phyloP scores from a whole-genome alignment of 2,797 vertebrate species.

The Hephaestus fuliginosus region DNA sequence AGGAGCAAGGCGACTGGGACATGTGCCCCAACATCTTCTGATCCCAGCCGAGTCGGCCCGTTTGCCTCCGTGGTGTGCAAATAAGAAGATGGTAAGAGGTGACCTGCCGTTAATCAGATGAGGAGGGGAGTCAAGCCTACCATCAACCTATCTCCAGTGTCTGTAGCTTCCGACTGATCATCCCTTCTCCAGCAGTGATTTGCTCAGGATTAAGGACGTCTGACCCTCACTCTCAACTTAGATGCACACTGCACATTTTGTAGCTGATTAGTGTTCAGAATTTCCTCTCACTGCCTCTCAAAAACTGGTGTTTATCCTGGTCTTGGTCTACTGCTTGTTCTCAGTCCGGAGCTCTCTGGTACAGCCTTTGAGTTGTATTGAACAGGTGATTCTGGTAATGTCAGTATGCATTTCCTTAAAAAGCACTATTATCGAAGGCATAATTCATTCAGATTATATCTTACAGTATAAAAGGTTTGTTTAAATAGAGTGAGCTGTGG shows the following conservation, averaged over 20 bases:
- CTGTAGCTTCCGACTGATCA: constrained; percentile 32
- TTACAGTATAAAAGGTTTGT: constrained; percentile 17
- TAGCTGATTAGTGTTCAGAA: constrained; percentile 37
- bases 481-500: background rate
- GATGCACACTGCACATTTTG: constrained; percentile 15
- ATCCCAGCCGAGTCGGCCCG: constrained; percentile 43
- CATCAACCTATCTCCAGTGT: constrained; percentile 3
- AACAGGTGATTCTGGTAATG: background rate
- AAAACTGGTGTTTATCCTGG: constrained; percentile 38
- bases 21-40: constrained; percentile 94
- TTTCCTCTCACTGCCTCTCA: constrained; percentile 50
- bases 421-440: constrained; percentile 9
- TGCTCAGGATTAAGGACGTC: constrained; percentile 47
- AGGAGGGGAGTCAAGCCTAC: constrained; percentile 27
- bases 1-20: constrained; percentile 92
- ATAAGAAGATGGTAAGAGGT: constrained; percentile 26
- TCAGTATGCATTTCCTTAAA: constrained; percentile 31
- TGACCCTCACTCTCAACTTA: constrained; percentile 42
- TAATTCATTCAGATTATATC: constrained; percentile 21
- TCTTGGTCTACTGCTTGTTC: constrained; percentile 14
- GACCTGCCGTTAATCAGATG: constrained; percentile 6
- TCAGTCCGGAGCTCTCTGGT: constrained; percentile 1
- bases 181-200: constrained; percentile 41
- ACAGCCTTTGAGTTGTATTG: constrained; percentile 19
- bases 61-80: constrained; percentile 17